These are phyloP conservation scores for Brachionus sp. DNA, from an alignment of 1,140 invertebrate species.

Conservation along the genomic window DNA sequence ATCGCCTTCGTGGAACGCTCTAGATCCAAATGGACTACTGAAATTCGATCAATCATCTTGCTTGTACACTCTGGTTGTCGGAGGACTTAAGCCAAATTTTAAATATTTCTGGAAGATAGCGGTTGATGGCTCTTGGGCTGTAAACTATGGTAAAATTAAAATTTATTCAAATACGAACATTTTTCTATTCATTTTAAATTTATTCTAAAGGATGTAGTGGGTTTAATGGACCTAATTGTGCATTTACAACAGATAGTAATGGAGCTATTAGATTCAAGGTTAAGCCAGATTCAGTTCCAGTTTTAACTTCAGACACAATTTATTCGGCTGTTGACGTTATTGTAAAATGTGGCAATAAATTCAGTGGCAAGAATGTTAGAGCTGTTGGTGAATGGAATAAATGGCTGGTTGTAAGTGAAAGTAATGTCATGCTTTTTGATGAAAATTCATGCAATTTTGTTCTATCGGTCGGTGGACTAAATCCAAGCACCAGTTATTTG, in stretches of 20 bases:
- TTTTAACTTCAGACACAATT: not conserved
- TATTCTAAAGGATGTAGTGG: conserved; percentile 18
- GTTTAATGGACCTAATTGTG: conserved; percentile 37
- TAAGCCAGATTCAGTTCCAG: not conserved
- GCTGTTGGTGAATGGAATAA: conserved; percentile 39
- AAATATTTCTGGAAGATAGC: conserved; percentile 29
- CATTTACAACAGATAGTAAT: not conserved
- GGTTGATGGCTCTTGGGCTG: conserved; percentile 14
- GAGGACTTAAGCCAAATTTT: not conserved
- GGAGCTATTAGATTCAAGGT: conserved; percentile 27
- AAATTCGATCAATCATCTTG: conserved; percentile 22
- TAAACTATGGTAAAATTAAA: conserved; percentile 23
- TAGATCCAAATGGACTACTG: not conserved
- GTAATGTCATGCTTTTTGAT: conserved; percentile 33
- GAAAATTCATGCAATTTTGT: conserved; percentile 7
- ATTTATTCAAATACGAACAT: too few species aligned
- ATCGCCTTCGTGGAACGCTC: conserved; percentile 6
- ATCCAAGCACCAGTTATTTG: not conserved
- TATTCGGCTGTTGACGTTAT: conserved; percentile 1
- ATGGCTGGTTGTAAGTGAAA: not conserved
- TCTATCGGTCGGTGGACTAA: not conserved
- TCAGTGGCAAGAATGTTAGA: conserved; percentile 18
- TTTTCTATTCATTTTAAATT: not conserved
- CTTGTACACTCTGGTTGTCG: not conserved
- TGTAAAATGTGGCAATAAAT: conserved; percentile 15